Conservation (phyloP, 2,113 vertebrate genomes). For the Hiodon tergisus region DNA sequence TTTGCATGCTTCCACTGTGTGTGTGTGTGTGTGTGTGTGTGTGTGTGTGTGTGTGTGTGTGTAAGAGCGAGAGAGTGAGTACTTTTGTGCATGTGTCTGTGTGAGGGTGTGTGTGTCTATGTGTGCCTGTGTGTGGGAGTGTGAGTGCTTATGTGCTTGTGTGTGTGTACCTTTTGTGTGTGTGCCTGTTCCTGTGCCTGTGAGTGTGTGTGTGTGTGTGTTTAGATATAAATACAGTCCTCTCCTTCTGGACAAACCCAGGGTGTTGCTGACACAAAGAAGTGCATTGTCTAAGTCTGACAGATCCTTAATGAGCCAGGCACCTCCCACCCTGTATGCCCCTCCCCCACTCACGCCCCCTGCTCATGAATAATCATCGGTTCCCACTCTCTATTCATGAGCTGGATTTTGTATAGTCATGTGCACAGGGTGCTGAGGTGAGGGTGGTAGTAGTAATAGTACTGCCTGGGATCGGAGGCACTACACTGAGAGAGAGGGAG, state of each 20-base stretch:
- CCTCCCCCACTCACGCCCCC: conserved; percentile 38
- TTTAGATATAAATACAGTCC: not conserved
- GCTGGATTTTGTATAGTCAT: conserved; percentile 83
- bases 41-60: too few relatives aligned
- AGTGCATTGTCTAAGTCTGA: conserved; percentile 66
- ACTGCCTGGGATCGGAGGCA: conserved; percentile 72
- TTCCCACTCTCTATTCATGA: conserved; percentile 79
- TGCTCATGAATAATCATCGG: conserved; percentile 86
- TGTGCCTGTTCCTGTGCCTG: too few relatives aligned
- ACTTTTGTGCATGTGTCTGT: too few relatives aligned
- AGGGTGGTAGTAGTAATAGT: conserved; percentile 58
- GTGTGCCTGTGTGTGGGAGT: too few relatives aligned
- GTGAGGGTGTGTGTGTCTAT: too few relatives aligned
- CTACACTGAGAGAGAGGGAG: conserved; percentile 65
- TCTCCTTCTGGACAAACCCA: conserved; percentile 52
- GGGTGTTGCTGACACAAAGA: conserved; percentile 58
- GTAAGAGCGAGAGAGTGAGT: too few relatives aligned
- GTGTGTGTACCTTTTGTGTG: too few relatives aligned
- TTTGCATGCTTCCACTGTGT: too few relatives aligned
- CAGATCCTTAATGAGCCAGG: conserved; percentile 74
- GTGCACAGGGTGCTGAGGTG: conserved; percentile 79
- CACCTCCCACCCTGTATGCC: conserved; percentile 59
- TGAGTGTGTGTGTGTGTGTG: too few relatives aligned
- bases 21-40: too few relatives aligned
- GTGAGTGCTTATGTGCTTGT: too few relatives aligned